Percentiles rank a stretch among this genome's conserved stretches.
phyloP scores from a whole-genome alignment of 2,113 vertebrate genomes.

The Psammodynastes pulverulentus region DNA sequence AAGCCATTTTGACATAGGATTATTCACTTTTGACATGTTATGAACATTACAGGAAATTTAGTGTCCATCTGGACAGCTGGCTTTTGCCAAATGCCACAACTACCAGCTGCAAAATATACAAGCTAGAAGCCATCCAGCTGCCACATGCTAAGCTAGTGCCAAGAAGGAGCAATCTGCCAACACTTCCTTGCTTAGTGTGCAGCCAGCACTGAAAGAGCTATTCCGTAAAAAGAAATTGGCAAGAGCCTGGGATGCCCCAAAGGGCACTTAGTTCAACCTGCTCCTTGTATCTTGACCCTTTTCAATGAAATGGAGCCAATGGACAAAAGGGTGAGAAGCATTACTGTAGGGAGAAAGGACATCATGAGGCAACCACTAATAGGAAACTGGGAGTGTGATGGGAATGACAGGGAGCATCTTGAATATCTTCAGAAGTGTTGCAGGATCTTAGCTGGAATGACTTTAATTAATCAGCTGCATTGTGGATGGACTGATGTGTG shows the following conservation, averaged over 20 bases:
- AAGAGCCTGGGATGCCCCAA: constrained; percentile 25
- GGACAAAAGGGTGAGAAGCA: not conserved
- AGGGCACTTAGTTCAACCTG: not conserved
- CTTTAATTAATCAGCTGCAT: not conserved
- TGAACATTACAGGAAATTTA: constrained; percentile 71
- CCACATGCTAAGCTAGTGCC: constrained; percentile 45
- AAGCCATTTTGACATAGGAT: constrained; percentile 62
- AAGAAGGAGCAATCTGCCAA: constrained; percentile 57
- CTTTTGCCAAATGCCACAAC: constrained; percentile 68
- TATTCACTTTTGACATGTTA: constrained; percentile 67
- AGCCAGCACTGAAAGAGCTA: constrained; percentile 43
- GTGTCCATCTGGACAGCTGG: constrained; percentile 69
- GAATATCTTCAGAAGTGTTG: not conserved
- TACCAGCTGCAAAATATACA: constrained; percentile 70
- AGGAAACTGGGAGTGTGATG: not conserved
- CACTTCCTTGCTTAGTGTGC: constrained; percentile 40
- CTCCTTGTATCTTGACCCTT: not conserved
- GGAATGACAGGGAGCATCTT: not conserved
- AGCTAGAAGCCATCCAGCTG: constrained; percentile 67
- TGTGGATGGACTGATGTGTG: not conserved
- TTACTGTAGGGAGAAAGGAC: not conserved
- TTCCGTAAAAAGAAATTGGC: constrained; percentile 40
- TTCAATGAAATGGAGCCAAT: not conserved
- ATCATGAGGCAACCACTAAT: not conserved
- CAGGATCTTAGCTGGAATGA: not conserved